A percentile compares a stretch with the other conserved stretches of the same genome.
Conservation (phyloP, 2,888 invertebrate genomes). For the Isotomurus palustris region DNA sequence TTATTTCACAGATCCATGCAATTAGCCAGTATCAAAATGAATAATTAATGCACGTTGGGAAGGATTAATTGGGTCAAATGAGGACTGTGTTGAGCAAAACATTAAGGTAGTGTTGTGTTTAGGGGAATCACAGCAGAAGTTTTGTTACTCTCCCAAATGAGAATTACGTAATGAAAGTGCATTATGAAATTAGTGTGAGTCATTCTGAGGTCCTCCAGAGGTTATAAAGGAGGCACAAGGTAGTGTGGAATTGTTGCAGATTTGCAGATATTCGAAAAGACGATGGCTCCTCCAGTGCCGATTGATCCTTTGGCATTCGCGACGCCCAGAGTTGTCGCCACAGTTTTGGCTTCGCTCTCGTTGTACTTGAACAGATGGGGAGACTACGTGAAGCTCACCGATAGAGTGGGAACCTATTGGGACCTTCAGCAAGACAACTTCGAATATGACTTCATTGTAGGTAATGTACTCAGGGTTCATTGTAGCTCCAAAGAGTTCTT, state of each 20-base stretch:
- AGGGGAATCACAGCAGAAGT: too few species aligned
- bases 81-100: too few species aligned
- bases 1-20: too few species aligned
- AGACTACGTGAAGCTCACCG: constrained; percentile 34
- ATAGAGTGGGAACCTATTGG: constrained; percentile 32
- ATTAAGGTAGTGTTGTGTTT: too few species aligned
- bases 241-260: neutral
- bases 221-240: neutral
- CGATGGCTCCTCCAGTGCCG: constrained; percentile 1
- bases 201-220: neutral
- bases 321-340: constrained; percentile 22
- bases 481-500: neutral
- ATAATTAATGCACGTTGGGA: too few species aligned
- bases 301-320: constrained; percentile 10
- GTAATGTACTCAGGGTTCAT: constrained; percentile 18
- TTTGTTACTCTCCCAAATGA: too few species aligned
- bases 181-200: too few species aligned
- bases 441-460: constrained; percentile 35
- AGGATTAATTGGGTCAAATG: too few species aligned
- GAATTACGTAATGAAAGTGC: too few species aligned
- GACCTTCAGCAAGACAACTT: constrained; percentile 34
- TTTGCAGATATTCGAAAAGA: neutral
- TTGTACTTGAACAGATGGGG: constrained; percentile 34
- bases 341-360: constrained; percentile 29
- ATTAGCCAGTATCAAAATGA: too few species aligned